Base-by-base conservation (phyloP, 2,113 vertebrate genomes). In the Ciconia maguari region DNA sequence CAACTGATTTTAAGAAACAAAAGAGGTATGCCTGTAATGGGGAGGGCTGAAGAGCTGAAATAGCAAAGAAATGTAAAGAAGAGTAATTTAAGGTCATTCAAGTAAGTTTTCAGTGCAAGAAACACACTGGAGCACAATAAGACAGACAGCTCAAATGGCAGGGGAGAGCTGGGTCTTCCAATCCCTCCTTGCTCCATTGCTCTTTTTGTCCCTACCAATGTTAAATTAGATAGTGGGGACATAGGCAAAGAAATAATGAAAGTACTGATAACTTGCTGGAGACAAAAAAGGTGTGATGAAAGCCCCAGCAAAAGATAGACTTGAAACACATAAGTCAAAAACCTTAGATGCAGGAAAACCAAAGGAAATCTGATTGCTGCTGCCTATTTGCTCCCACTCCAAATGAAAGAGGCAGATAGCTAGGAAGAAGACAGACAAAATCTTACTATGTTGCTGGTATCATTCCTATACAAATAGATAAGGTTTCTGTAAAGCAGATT, bases 341-440 rank as follows among this genome's bases (percentile, higher is more conserved):
- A 79, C 30, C 41, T 65, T 49, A 65, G 36, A 87, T 49, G 19
- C 15, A 54, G 36, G 44, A 85, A 93, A 91, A 69, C 7, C 46
- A 69, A 93, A 92, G 32, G 79, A 88, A 86, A 96, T 62, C 27
- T 70, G 71, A 58, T 22, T 36, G 44, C 25, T 93, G 71, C 46
- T 92, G 78, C 41, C 60, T 77, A 21, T 78, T 74, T 75, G 68
- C 52, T 94, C 60, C 64, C 68, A 88, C 48, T 83, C 29, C 42
- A 62, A 94, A 61, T 29, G 58, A 68, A 68, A 51, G 32, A 93
- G 30, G 38, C 93, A 97, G 75, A 83, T 88, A 58, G 71, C 16
- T 88, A 88, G 16, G 62, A 94, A 90, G n/a, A 95, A 92, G 74
- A 74, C 75, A 89, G 62, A 76, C 62, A 92, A 94, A 90, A 80